Evolutionary conservation across 2,888 invertebrate species (phyloP).

Genomic region (Euphydryas editha): DNA sequence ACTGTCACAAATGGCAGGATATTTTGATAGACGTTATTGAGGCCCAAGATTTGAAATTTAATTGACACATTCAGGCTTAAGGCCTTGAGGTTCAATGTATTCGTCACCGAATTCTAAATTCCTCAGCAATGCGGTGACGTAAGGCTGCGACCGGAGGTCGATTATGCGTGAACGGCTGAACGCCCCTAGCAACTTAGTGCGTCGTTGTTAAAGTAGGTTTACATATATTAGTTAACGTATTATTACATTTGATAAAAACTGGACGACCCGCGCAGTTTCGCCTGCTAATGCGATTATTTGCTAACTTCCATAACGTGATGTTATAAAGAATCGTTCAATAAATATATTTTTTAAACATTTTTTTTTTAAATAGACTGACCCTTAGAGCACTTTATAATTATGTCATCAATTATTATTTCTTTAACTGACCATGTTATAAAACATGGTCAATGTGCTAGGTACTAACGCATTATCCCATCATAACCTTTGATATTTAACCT

Average conservation of each 20-base stretch:
- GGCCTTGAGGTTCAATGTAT: conserved; percentile 46
- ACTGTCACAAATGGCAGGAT: neutral
- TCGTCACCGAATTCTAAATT: conserved; percentile 55
- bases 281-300: no score
- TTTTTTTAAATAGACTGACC: no score
- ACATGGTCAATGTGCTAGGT: no score
- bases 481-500: no score
- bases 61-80: conserved; percentile 24
- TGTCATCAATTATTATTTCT: no score
- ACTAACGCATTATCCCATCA: no score
- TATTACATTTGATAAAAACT: neutral
- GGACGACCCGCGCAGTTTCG: neutral
- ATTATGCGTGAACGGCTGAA: conserved; percentile 62
- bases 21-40: conserved; percentile 13
- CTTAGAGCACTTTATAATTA: no score
- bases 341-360: no score
- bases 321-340: no score
- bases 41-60: conserved; percentile 22
- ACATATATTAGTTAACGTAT: neutral
- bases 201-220: conserved; percentile 44
- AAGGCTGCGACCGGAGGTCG: conserved; percentile 58
- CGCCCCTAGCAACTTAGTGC: conserved; percentile 73
- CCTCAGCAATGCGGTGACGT: conserved; percentile 68
- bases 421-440: no score
- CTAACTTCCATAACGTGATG: no score